Conservation (phyloP, 1,140 invertebrate genomes). For the Drosophila saltans region DNA sequence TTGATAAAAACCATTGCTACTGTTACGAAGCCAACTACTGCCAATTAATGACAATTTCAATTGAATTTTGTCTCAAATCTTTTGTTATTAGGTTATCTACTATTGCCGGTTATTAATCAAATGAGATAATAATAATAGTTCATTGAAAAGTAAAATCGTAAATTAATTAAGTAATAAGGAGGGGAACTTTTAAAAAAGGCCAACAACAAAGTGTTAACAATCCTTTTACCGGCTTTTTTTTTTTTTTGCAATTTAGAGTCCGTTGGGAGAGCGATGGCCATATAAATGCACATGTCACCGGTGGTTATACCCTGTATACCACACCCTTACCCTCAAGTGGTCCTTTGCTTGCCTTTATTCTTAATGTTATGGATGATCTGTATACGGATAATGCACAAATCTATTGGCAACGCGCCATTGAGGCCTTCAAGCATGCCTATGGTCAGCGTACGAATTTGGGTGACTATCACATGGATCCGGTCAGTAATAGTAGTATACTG, state of each 20-base stretch:
- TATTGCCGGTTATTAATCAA: too few relatives aligned
- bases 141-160: not conserved
- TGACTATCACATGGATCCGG: slow-evolving; percentile 87
- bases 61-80: too few relatives aligned
- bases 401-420: slow-evolving; percentile 91
- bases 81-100: too few relatives aligned
- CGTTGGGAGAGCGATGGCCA: slow-evolving; percentile 85
- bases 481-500: slow-evolving; percentile 38
- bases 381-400: slow-evolving; percentile 83
- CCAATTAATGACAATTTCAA: too few relatives aligned
- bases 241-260: slow-evolving; percentile 38
- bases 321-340: slow-evolving; percentile 93
- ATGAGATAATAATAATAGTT: too few relatives aligned
- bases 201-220: too few relatives aligned
- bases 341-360: slow-evolving; percentile 90
- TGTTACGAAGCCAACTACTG: too few relatives aligned
- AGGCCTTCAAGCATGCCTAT: slow-evolving; percentile 97
- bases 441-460: slow-evolving; percentile 93
- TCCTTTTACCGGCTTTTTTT: too few relatives aligned
- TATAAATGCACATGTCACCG: slow-evolving; percentile 84
- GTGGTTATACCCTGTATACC: slow-evolving; percentile 88
- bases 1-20: too few relatives aligned
- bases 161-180: too few relatives aligned
- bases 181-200: too few relatives aligned
- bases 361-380: slow-evolving; percentile 90